These are phyloP conservation scores for Cotesia typhae DNA, from an alignment of 1,140 invertebrate species.

Conservation along the genomic window DNA sequence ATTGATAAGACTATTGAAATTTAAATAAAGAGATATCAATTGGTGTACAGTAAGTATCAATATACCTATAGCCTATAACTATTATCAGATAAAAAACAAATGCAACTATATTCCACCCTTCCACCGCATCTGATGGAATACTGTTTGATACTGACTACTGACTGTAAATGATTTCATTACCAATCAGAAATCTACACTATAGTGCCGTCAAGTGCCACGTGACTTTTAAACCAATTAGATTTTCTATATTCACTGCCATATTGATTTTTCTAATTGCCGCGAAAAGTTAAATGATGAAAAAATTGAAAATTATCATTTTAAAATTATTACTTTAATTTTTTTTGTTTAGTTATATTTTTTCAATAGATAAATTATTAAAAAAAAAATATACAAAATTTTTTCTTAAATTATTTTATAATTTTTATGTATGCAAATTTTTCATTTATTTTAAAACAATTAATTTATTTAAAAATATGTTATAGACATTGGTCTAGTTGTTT, in stretches of 20 bases:
- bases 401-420: too few species aligned
- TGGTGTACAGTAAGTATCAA: conserved; percentile 21
- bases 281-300: neutral
- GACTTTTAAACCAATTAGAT: neutral
- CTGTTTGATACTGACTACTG: conserved; percentile 35
- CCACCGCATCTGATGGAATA: conserved; percentile 51
- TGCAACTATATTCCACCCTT: conserved; percentile 50
- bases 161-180: conserved; percentile 36
- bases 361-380: too few species aligned
- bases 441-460: too few species aligned
- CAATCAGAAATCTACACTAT: conserved; percentile 22
- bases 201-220: neutral
- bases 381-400: too few species aligned
- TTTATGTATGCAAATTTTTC: too few species aligned
- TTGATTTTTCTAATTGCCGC: neutral
- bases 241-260: neutral
- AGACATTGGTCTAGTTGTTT: too few species aligned
- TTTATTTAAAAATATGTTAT: too few species aligned
- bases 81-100: conserved; percentile 38
- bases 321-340: neutral
- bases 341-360: too few species aligned
- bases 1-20: neutral
- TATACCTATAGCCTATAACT: too few species aligned
- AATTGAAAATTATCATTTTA: neutral
- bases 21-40: conserved; percentile 1